phyloP scores from a whole-genome alignment of 2,113 vertebrate species.

The Prolemur simus region DNA sequence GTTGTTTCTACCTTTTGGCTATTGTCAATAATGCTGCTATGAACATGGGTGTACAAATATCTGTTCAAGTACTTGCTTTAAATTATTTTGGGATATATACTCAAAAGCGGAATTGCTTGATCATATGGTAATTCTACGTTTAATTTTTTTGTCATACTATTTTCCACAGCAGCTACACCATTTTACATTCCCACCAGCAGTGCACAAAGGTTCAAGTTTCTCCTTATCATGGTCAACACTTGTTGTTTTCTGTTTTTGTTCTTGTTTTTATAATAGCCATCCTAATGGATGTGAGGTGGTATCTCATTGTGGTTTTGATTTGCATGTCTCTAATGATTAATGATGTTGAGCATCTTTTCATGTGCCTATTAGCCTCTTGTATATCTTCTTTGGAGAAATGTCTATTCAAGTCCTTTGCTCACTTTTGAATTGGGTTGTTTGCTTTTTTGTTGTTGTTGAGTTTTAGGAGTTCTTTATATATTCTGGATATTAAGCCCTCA shows the following conservation, averaged over 20 bases:
- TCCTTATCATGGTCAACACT: neutral
- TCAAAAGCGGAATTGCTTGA: neutral
- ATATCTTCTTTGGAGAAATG: neutral
- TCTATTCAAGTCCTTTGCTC: neutral
- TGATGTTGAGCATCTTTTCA: neutral
- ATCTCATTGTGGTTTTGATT: conserved; percentile 7
- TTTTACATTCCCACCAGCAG: neutral
- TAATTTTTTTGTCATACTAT: neutral
- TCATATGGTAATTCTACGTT: neutral
- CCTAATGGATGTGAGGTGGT: neutral
- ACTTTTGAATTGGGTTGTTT: conserved; percentile 8
- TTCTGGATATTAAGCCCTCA: neutral
- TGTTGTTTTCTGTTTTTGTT: neutral
- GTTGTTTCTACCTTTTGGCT: neutral
- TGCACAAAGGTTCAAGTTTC: neutral
- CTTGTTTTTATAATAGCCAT: neutral
- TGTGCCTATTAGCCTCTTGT: neutral
- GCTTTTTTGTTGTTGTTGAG: neutral
- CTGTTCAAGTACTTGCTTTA: neutral
- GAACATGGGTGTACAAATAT: neutral
- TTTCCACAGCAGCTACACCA: neutral
- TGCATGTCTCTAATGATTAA: conserved; percentile 18
- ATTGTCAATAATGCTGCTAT: neutral
- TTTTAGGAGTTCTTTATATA: neutral
- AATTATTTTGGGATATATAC: neutral